Evolutionary conservation across 2,888 invertebrate species (phyloP).

Genomic region (Drosophila villosipedis): DNA sequence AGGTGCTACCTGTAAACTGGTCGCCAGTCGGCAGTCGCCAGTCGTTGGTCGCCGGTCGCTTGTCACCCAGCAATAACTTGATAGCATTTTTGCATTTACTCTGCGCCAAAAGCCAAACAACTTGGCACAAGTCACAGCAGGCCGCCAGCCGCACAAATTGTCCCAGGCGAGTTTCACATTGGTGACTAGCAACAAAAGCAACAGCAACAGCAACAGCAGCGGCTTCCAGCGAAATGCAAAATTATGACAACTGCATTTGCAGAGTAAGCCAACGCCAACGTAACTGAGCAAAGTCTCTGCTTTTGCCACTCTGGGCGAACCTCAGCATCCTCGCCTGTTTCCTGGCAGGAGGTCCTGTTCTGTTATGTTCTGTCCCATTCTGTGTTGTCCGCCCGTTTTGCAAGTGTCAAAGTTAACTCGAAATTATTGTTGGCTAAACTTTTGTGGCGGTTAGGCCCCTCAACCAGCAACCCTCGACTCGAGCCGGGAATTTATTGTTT

Average conservation of each 20-base stretch:
- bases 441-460: conserved; percentile 74
- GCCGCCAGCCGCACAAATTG: conserved; percentile 70
- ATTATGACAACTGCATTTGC: conserved; percentile 82
- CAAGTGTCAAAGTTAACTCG: conserved; percentile 83
- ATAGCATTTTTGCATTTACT: conserved; percentile 44
- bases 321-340: conserved; percentile 14
- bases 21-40: conserved; percentile 39
- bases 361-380: conserved; percentile 16
- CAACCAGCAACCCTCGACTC: background rate
- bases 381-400: conserved; percentile 67
- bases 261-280: conserved; percentile 63
- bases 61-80: conserved; percentile 69
- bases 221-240: conserved; percentile 68
- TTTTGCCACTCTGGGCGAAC: conserved; percentile 10
- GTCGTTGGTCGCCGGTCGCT: conserved; percentile 51
- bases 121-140: conserved; percentile 78
- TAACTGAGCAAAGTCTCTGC: conserved; percentile 24
- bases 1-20: conserved; percentile 43
- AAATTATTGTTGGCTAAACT: conserved; percentile 82
- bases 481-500: conserved; percentile 66
- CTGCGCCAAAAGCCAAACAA: conserved; percentile 66
- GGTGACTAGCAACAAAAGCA: conserved; percentile 18
- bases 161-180: conserved; percentile 31
- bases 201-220: conserved; percentile 5
- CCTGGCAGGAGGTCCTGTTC: conserved; percentile 37